These are phyloP conservation scores for Ambastaia sidthimunki DNA, from an alignment of 2,797 vertebrate genomes.

Conservation along the genomic window DNA sequence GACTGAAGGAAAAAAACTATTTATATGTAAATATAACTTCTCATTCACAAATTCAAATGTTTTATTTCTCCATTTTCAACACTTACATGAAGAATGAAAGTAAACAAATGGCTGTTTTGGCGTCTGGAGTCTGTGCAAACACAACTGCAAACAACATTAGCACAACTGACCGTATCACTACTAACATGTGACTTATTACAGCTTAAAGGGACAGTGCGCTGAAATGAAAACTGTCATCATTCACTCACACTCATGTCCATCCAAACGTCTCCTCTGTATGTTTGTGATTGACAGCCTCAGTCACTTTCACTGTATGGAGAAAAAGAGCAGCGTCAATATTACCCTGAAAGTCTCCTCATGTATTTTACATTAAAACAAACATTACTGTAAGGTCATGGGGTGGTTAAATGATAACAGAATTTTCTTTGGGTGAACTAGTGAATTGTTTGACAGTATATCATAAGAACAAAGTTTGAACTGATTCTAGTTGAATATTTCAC, in stretches of 20 bases:
- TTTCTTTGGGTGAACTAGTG: neutral
- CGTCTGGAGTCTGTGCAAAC: neutral
- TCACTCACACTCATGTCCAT: neutral
- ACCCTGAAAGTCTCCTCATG: too few relatives aligned
- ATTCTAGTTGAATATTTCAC: conserved; percentile 25
- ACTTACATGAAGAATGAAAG: conserved; percentile 40
- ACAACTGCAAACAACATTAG: neutral
- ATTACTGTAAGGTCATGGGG: neutral
- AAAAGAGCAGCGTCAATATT: neutral
- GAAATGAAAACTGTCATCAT: neutral
- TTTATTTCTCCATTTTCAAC: neutral
- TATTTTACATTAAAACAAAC: neutral
- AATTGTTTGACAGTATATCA: neutral
- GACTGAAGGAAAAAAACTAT: conserved; percentile 30
- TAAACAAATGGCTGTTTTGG: conserved; percentile 15
- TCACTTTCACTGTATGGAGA: neutral
- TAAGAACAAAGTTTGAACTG: conserved; percentile 5
- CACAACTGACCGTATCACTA: neutral
- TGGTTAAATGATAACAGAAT: neutral
- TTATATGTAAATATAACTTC: conserved; percentile 54
- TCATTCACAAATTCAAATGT: neutral
- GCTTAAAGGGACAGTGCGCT: neutral
- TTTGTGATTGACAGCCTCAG: neutral
- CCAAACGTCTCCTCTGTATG: neutral
- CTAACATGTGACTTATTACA: neutral